Conservation (phyloP, 2,113 vertebrate species). For the Parus major region DNA sequence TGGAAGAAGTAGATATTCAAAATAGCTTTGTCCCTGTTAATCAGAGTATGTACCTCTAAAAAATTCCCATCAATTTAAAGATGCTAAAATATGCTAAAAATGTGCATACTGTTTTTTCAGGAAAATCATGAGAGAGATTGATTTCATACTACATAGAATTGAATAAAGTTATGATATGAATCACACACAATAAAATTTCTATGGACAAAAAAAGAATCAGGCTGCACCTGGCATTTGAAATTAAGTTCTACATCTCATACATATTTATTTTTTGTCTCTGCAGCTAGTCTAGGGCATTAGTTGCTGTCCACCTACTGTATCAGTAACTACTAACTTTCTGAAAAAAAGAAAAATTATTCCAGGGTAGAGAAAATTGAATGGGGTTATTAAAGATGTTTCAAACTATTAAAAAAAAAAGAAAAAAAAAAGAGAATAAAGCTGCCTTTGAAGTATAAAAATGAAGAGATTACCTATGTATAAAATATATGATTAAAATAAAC, state of each 20-base stretch:
- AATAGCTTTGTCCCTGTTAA: not conserved
- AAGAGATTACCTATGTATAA: not conserved
- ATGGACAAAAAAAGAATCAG: not conserved
- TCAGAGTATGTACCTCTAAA: not conserved
- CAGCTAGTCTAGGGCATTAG: not conserved
- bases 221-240: not conserved
- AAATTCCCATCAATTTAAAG: not conserved
- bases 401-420: not conserved
- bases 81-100: not conserved
- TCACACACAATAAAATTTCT: not conserved
- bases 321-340: not conserved
- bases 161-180: not conserved
- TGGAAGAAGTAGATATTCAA: not conserved
- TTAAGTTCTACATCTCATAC: not conserved
- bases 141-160: not conserved
- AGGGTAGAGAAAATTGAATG: not conserved
- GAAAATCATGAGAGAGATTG: not conserved
- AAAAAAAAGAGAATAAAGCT: rapidly evolving
- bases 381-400: not conserved
- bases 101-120: not conserved
- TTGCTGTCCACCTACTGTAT: not conserved
- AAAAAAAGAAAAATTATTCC: not conserved
- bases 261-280: not conserved
- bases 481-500: not conserved
- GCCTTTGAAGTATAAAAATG: not conserved